phyloP scores from a whole-genome alignment of 92 coral and sea anemone genomes.

The Hydrozoanthus gracilis region DNA sequence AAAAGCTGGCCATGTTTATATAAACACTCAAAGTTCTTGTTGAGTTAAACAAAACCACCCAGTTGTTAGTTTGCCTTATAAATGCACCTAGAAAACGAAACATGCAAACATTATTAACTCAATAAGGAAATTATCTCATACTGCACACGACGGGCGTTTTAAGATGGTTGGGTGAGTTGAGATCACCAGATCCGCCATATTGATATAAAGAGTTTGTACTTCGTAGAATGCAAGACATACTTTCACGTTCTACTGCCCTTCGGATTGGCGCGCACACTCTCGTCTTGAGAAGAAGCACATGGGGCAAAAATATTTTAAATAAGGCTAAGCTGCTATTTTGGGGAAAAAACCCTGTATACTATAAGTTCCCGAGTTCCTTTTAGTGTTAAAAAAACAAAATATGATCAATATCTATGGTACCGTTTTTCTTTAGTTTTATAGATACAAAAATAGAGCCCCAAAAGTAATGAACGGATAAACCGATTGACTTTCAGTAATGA shows the following conservation, averaged over 20 bases:
- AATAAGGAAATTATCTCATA: background rate
- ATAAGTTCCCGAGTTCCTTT: too few relatives aligned
- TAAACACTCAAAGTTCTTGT: background rate
- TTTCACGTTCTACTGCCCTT: background rate
- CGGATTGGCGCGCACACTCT: too few relatives aligned
- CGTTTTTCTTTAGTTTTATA: too few relatives aligned
- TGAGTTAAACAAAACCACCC: background rate
- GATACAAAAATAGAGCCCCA: too few relatives aligned
- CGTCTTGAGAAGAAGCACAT: too few relatives aligned
- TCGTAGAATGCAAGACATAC: background rate
- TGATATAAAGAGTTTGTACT: background rate
- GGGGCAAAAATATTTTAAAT: too few relatives aligned
- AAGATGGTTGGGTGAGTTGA: constrained; percentile 1
- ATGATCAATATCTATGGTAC: too few relatives aligned
- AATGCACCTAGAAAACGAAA: background rate
- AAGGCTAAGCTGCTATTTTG: too few relatives aligned
- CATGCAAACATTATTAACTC: background rate
- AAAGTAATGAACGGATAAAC: too few relatives aligned
- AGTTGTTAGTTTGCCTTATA: background rate
- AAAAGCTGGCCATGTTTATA: background rate
- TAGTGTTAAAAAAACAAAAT: too few relatives aligned
- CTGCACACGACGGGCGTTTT: background rate
- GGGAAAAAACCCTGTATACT: too few relatives aligned
- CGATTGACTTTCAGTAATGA: too few relatives aligned
- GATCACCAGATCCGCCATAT: constrained; percentile 41